Percentiles rank a stretch among this genome's conserved stretches.
Conservation (phyloP, 1,140 invertebrate genomes). For the Melipona quadrifasciata region DNA sequence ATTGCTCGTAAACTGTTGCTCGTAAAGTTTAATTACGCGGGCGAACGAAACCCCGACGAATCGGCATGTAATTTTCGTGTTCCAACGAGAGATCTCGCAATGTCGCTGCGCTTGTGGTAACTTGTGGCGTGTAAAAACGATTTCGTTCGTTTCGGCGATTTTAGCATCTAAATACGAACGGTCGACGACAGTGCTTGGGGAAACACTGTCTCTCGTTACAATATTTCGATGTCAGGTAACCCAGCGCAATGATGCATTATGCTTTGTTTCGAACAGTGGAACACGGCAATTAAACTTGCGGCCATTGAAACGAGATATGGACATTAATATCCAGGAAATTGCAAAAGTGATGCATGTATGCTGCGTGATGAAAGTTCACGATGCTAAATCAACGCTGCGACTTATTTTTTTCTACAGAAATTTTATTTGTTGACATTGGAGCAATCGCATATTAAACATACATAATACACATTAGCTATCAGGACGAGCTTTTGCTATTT, state of each 20-base stretch:
- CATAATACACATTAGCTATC: too few relatives aligned
- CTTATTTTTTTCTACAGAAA: neutral
- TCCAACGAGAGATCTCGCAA: neutral
- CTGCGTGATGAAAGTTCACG: too few relatives aligned
- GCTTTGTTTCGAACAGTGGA: neutral
- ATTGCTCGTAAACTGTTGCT: neutral
- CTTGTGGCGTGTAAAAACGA: neutral
- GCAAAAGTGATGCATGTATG: neutral
- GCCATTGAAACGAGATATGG: neutral
- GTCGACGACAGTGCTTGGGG: neutral
- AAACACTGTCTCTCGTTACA: neutral
- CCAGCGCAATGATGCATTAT: neutral
- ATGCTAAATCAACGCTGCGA: neutral
- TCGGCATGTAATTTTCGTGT: neutral
- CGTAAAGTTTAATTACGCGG: neutral
- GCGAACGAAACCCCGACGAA: neutral
- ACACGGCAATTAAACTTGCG: neutral
- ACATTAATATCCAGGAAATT: neutral
- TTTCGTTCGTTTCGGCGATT: neutral
- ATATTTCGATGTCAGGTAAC: constrained; percentile 4
- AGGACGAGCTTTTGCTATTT: too few relatives aligned
- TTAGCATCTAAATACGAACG: neutral
- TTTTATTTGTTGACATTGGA: too few relatives aligned
- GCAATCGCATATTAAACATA: too few relatives aligned
- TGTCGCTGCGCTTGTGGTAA: neutral